A percentile compares a stretch with the other conserved stretches of the same genome.
Conservation (phyloP, 2,113 vertebrate species). For the Gila orcuttii region DNA sequence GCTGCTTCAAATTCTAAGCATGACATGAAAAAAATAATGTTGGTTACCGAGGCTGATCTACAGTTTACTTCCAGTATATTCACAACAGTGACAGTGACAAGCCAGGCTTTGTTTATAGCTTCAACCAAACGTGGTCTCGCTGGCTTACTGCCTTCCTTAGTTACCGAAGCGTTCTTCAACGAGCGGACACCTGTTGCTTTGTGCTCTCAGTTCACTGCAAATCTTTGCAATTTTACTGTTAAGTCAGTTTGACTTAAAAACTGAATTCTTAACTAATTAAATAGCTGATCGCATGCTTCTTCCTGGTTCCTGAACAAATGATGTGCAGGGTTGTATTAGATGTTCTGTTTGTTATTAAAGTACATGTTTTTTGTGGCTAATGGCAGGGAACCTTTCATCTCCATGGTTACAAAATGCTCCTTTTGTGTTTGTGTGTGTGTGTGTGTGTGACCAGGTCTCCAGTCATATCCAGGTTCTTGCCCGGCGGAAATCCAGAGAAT, state of each 20-base stretch:
- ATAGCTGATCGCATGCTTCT: not conserved
- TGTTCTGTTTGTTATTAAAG: constrained; percentile 42
- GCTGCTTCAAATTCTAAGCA: not conserved
- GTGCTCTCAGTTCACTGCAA: constrained; percentile 2
- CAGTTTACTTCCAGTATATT: not conserved
- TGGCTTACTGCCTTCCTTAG: constrained; percentile 20
- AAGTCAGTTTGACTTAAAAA: constrained; percentile 9
- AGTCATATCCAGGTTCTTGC: constrained; percentile 99
- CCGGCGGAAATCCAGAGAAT: constrained; percentile 98
- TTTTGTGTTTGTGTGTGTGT: constrained; percentile 85
- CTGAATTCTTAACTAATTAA: not conserved
- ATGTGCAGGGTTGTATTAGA: constrained; percentile 29
- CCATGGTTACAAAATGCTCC: constrained; percentile 98
- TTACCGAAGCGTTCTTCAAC: not conserved
- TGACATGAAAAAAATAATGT: not conserved
- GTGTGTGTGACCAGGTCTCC: constrained; percentile 87
- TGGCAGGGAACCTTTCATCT: constrained; percentile 93
- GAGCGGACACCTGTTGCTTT: constrained; percentile 42
- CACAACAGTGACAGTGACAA: not conserved
- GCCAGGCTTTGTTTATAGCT: not conserved
- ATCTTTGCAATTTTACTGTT: not conserved
- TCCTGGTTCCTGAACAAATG: not conserved
- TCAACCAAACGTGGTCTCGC: constrained; percentile 17
- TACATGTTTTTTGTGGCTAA: constrained; percentile 68
- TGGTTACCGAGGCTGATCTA: not conserved